These are phyloP conservation scores for Smutsia gigantea DNA, from an alignment of 2,797 vertebrate genomes.

Conservation along the genomic window DNA sequence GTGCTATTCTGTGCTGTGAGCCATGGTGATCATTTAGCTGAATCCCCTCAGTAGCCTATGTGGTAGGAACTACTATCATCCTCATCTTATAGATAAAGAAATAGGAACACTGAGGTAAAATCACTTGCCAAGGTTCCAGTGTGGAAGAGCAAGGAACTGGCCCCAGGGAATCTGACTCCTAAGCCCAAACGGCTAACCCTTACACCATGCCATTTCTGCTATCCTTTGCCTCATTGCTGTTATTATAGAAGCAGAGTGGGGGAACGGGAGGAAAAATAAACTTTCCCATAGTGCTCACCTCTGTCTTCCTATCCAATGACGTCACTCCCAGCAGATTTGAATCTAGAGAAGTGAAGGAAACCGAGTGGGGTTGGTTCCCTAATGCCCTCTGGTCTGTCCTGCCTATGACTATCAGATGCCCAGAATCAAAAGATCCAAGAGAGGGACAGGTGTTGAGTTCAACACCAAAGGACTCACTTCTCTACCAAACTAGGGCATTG, in stretches of 20 bases:
- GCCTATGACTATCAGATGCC: neutral
- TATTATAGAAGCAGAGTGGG: neutral
- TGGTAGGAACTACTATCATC: neutral
- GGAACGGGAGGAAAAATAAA: neutral
- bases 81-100: neutral
- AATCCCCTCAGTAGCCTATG: neutral
- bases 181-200: neutral
- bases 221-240: neutral
- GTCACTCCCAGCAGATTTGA: neutral
- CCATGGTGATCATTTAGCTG: neutral
- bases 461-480: neutral
- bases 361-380: neutral
- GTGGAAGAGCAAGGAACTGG: neutral
- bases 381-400: neutral
- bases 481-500: neutral
- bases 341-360: neutral
- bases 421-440: neutral
- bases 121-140: neutral
- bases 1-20: neutral
- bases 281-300: conserved; percentile 20
- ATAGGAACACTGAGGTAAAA: neutral
- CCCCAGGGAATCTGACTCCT: neutral
- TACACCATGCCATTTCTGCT: neutral
- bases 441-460: neutral
- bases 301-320: neutral